Percentiles rank a stretch among this genome's conserved stretches.
Conservation (phyloP, 2,888 invertebrate species). For the Nomada flava region DNA sequence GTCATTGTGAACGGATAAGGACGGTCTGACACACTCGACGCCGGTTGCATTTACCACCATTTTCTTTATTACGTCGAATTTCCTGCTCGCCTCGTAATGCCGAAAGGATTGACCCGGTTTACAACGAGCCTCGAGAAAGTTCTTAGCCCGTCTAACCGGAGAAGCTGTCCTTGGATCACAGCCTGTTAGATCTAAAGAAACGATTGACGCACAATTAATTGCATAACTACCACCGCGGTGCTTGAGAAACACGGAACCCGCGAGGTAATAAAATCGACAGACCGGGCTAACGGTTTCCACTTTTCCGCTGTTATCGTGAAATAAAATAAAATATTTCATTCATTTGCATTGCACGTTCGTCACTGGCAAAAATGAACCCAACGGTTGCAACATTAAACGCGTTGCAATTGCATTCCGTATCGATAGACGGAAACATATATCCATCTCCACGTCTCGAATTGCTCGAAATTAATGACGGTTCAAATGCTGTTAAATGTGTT, state of each 20-base stretch:
- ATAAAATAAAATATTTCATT: too few relatives aligned
- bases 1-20: constrained; percentile 53
- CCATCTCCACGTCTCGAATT: too few relatives aligned
- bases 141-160: constrained; percentile 20
- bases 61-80: constrained; percentile 69
- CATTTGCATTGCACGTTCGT: too few relatives aligned
- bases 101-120: constrained; percentile 63
- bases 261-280: constrained; percentile 1
- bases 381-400: too few relatives aligned
- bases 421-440: too few relatives aligned
- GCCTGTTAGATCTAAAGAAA: constrained; percentile 45
- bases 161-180: constrained; percentile 61
- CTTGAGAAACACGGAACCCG: constrained; percentile 37
- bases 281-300: too few relatives aligned
- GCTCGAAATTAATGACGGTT: too few relatives aligned
- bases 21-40: constrained; percentile 35
- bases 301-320: too few relatives aligned
- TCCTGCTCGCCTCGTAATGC: constrained; percentile 54
- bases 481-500: too few relatives aligned
- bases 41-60: constrained; percentile 46
- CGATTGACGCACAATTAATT: constrained; percentile 60
- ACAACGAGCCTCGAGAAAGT: constrained; percentile 42
- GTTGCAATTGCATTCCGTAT: too few relatives aligned
- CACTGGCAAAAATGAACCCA: too few relatives aligned
- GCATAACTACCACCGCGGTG: constrained; percentile 43